phyloP scores from a whole-genome alignment of 2,113 vertebrate species.

The Pelecanoides urinatrix region DNA sequence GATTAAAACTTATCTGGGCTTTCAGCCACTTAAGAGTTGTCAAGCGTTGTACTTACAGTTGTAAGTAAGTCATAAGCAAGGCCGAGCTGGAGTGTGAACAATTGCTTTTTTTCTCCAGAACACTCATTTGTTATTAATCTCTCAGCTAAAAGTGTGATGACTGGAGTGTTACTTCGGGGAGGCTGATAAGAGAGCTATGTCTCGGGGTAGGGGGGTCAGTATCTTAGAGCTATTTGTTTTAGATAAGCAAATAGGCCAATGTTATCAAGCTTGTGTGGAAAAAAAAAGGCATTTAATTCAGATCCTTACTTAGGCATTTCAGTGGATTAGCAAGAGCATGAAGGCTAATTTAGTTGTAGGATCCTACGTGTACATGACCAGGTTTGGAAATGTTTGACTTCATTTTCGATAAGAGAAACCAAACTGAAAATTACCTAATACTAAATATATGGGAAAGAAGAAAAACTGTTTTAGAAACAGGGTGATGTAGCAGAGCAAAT shows the following conservation, averaged over 20 bases:
- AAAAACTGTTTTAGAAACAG: neutral
- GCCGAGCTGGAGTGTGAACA: neutral
- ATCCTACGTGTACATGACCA: neutral
- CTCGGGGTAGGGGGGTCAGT: neutral
- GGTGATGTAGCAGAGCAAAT: neutral
- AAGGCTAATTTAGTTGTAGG: neutral
- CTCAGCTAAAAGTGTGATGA: slow-evolving; percentile 6
- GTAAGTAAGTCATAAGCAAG: neutral
- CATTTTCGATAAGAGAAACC: neutral
- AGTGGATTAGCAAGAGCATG: neutral
- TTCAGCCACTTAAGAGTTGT: neutral
- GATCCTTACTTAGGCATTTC: neutral
- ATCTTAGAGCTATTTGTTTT: slow-evolving; percentile 7
- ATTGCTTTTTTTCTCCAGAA: neutral
- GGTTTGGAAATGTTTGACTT: neutral
- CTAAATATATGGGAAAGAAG: neutral
- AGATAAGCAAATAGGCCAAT: neutral
- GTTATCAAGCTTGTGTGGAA: neutral
- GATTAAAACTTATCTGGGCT: neutral
- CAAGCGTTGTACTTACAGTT: neutral
- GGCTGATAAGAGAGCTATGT: neutral
- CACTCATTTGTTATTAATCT: neutral
- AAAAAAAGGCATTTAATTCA: neutral
- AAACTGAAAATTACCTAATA: neutral
- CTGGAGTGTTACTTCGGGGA: slow-evolving; percentile 16